Evolutionary conservation across 2,113 vertebrate genomes (phyloP).

Genomic region (Macroglossus sobrinus): DNA sequence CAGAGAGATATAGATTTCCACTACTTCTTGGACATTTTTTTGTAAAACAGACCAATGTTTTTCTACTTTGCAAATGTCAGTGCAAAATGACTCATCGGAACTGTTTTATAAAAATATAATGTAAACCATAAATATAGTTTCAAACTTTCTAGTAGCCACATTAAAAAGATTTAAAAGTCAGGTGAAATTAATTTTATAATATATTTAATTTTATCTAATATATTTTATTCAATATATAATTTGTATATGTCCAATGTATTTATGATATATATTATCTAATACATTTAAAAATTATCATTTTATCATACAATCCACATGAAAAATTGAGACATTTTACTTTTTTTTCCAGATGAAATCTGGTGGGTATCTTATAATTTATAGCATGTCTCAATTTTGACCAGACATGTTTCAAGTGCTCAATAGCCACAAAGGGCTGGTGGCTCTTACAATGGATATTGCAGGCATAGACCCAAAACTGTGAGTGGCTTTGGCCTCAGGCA

Average conservation of each 20-base stretch:
- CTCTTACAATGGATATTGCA: not conserved
- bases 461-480: not conserved
- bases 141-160: not conserved
- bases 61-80: conserved; percentile 18
- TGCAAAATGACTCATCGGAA: conserved; percentile 35
- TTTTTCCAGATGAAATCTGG: not conserved
- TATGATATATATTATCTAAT: not conserved
- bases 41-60: not conserved
- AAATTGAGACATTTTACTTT: not conserved
- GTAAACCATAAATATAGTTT: not conserved
- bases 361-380: not conserved
- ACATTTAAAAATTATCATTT: conserved; percentile 8
- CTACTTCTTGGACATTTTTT: not conserved
- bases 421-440: not conserved
- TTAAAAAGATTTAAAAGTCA: conserved; percentile 5
- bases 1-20: not conserved
- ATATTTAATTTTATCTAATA: not conserved
- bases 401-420: not conserved
- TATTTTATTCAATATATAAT: not conserved
- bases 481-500: not conserved
- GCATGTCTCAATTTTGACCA: not conserved
- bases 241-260: not conserved
- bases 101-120: not conserved
- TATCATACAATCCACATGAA: not conserved
- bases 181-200: not conserved